Evolutionary conservation across 2,113 vertebrate species (phyloP), one percentile per base, ranked within the genome.

Genomic region (Bambusicola thoracicus): DNA sequence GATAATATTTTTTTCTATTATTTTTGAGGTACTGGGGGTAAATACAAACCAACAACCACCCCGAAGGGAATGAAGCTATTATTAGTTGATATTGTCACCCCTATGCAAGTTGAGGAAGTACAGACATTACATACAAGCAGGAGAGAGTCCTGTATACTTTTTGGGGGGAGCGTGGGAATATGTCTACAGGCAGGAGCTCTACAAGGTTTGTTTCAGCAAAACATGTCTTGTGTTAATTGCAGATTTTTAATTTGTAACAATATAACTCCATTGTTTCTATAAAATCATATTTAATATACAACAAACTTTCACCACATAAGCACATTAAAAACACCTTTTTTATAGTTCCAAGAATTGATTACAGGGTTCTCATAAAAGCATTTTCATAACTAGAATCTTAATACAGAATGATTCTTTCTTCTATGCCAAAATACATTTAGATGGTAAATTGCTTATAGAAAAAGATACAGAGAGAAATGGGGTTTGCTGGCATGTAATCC

Each of bases 401-500:
- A 95, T 97, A 97, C 97, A 98, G 98, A 97, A 97, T 90, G 97
- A 94, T 97, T 96, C 22, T 97, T 94, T 96, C 94, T 97, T 97
- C 96, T 98, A 97, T 98, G 97, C 96, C 97, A 97, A 98, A 98
- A 98, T 98, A 98, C 98, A 98, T 97, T 97, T 97, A 98, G 93
- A 97, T 94, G 95, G 96, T 95, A 96, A 97, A 97, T 84, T 96
- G 95, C 74, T 97, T 86, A 90, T 96, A 96, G 97, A 95, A 95
- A 93, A 96, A 97, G 93, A 94, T 95, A 97, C 92, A 97, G 94
- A 95, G 86, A 97, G 84, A 96, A 97, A 96, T 78, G 94, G 93
- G 86, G 90, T 96, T 96, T 96, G 98, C 97, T 98, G 97, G 97
- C 93, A 96, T 83, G 84, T 97, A 94, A 96, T 96, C 92, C 90